Conservation (phyloP, 2,797 vertebrate genomes). For the Phaenicophaeus curvirostris region DNA sequence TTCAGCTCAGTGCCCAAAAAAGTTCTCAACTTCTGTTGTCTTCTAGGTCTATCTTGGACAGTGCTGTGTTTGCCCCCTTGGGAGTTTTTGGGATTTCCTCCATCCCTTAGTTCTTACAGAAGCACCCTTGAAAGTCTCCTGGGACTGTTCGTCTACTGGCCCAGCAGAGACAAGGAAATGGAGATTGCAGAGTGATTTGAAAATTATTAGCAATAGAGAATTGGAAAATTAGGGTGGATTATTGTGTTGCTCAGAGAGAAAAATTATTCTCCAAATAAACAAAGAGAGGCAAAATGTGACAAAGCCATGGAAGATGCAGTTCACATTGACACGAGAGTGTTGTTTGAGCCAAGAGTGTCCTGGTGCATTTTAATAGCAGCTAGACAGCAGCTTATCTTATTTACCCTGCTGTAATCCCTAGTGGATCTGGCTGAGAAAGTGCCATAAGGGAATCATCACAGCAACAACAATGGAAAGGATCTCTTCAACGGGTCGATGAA, state of each 20-base stretch:
- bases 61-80: background rate
- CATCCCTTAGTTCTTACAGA: background rate
- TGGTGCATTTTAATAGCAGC: conserved; percentile 23
- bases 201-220: background rate
- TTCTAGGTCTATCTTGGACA: background rate
- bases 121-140: background rate
- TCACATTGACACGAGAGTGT: background rate
- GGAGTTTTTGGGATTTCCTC: background rate
- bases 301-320: background rate
- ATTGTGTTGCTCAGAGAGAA: background rate
- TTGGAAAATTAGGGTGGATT: background rate
- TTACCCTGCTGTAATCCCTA: conserved; percentile 37
- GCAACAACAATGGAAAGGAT: background rate
- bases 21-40: background rate
- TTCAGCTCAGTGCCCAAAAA: background rate
- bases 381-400: conserved; percentile 18
- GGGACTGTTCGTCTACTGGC: background rate
- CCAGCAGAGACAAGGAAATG: background rate
- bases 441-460: conserved; percentile 8
- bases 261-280: background rate
- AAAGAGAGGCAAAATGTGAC: background rate
- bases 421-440: conserved; percentile 40
- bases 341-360: background rate
- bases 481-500: background rate
- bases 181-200: background rate